Evolutionary conservation across 2,888 invertebrate species (phyloP).

Genomic region (Hemicrepidius hirtus): DNA sequence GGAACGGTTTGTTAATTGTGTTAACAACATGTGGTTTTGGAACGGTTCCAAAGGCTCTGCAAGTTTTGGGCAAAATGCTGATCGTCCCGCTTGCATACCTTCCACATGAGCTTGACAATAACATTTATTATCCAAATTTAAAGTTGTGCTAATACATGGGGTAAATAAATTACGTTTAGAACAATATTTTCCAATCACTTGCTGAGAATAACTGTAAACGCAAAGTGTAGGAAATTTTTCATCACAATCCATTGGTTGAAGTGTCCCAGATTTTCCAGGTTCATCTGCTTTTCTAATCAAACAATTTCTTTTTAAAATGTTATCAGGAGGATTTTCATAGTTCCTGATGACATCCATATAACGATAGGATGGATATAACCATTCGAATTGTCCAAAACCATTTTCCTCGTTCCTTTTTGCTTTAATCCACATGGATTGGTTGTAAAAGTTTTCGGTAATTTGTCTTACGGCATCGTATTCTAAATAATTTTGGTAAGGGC

Average conservation of each 20-base stretch:
- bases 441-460: slow-evolving; percentile 25
- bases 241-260: slow-evolving; percentile 38
- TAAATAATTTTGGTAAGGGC: slow-evolving; percentile 44
- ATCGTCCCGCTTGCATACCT: slow-evolving; percentile 1
- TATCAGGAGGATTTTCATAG: slow-evolving; percentile 23
- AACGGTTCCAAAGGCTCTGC: slow-evolving; percentile 43
- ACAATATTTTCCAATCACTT: slow-evolving; percentile 34
- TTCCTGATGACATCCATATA: slow-evolving; percentile 29
- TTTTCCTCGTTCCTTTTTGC: slow-evolving; percentile 32
- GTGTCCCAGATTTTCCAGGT: neutral
- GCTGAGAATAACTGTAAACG: slow-evolving; percentile 23
- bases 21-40: slow-evolving; percentile 40
- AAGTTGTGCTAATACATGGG: slow-evolving; percentile 40
- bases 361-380: slow-evolving; percentile 25
- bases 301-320: slow-evolving; percentile 37
- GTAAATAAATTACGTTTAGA: slow-evolving; percentile 23
- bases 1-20: slow-evolving; percentile 17
- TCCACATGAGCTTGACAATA: slow-evolving; percentile 32
- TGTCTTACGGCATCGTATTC: slow-evolving; percentile 33
- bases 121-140: slow-evolving; percentile 43
- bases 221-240: slow-evolving; percentile 36
- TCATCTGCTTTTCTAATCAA: slow-evolving; percentile 21
- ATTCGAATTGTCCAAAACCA: slow-evolving; percentile 41
- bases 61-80: slow-evolving; percentile 41
- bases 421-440: slow-evolving; percentile 40